Conservation (phyloP, 1,140 invertebrate species). For the Aporrectodea caliginosa region DNA sequence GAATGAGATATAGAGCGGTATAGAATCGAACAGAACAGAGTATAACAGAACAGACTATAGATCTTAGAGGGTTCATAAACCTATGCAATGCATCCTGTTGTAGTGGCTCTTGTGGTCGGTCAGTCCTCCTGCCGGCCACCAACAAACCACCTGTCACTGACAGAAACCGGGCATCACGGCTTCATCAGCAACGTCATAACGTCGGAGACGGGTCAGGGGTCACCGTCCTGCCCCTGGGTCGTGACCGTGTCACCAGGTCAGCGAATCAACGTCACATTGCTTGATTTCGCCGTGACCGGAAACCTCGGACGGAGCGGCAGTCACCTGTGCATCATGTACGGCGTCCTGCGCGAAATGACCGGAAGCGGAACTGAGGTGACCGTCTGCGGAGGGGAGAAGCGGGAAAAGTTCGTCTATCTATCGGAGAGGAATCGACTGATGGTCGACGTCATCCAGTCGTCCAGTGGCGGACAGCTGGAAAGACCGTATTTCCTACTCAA, state of each 20-base stretch:
- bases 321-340: slow-evolving; percentile 12
- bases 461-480: not conserved
- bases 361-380: not conserved
- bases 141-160: not conserved
- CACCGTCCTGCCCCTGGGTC: slow-evolving; percentile 26
- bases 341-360: not conserved
- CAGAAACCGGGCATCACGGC: not conserved
- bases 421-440: slow-evolving; percentile 11
- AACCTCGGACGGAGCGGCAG: not conserved
- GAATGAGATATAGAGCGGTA: too few species aligned
- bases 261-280: slow-evolving; percentile 26
- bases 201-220: slow-evolving; percentile 19
- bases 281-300: slow-evolving; percentile 19
- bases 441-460: slow-evolving; percentile 1
- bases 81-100: too few species aligned
- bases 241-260: slow-evolving; percentile 24
- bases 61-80: too few species aligned
- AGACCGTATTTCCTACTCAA: not conserved
- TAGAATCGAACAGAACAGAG: too few species aligned
- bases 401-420: not conserved
- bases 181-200: not conserved
- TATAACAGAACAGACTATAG: too few species aligned
- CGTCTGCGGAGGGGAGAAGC: slow-evolving; percentile 5
- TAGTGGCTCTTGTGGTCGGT: too few species aligned
- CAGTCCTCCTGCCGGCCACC: too few species aligned